Conservation (phyloP, 2,888 invertebrate genomes). For the Lomographa bimaculata region DNA sequence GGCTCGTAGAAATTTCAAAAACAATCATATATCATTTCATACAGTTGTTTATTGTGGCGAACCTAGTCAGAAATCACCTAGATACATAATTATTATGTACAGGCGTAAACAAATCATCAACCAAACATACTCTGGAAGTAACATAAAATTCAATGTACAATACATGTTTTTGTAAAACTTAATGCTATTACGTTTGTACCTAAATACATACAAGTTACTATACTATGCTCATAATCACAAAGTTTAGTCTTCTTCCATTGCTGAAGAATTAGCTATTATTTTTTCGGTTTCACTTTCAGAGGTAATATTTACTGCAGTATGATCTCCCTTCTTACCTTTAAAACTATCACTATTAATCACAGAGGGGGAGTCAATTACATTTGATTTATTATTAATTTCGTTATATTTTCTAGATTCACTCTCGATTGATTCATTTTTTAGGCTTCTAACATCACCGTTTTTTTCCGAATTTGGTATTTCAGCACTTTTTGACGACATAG, state of each 20-base stretch:
- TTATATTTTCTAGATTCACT: conserved; percentile 2
- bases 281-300: conserved; percentile 3
- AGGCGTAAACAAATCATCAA: conserved; percentile 8
- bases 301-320: background rate
- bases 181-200: background rate
- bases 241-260: conserved; percentile 2
- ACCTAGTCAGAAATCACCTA: conserved; percentile 8
- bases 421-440: conserved; percentile 2
- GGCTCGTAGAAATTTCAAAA: too few relatives aligned
- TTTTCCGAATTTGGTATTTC: conserved; percentile 7
- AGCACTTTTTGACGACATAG: background rate
- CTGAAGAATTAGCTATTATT: background rate
- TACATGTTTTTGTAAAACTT: conserved; percentile 7
- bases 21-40: too few relatives aligned
- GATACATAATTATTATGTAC: conserved; percentile 17
- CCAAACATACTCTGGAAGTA: conserved; percentile 13
- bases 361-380: background rate
- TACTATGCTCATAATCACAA: conserved; percentile 5
- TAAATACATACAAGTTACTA: background rate
- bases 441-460: conserved; percentile 8
- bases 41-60: conserved; percentile 1
- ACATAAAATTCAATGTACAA: conserved; percentile 15
- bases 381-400: background rate
- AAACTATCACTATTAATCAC: conserved; percentile 1
- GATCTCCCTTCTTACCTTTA: background rate